Conservation (phyloP, 37 sponge, comb jelly and placozoan species). For the Geodia barretti region DNA sequence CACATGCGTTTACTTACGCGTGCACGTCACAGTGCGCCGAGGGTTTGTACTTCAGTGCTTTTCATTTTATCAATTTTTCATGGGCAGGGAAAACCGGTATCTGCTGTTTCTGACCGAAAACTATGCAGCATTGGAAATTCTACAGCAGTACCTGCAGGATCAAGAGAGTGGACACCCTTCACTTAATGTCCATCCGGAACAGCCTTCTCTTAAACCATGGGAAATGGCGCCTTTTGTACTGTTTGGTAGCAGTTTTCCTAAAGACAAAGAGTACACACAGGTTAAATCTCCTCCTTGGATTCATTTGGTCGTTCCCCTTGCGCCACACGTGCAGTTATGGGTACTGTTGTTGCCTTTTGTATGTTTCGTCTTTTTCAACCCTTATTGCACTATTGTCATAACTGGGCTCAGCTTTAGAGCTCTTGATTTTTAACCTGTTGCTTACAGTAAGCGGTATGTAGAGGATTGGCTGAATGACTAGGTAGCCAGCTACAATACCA, state of each 20-base stretch:
- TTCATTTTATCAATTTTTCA: background rate
- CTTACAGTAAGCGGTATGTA: no score
- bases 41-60: no score
- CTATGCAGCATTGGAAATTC: slow-evolving; percentile 74
- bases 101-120: slow-evolving; percentile 80
- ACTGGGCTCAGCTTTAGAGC: no score
- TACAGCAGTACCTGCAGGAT: slow-evolving; percentile 39
- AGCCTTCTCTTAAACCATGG: background rate
- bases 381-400: background rate
- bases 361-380: background rate
- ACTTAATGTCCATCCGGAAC: background rate
- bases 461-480: no score
- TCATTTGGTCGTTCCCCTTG: no score
- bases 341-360: no score
- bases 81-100: slow-evolving; percentile 68
- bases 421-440: no score
- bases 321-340: no score
- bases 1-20: background rate
- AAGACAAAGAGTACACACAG: slow-evolving; percentile 84
- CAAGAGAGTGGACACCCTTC: background rate
- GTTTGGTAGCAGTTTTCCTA: slow-evolving; percentile 85
- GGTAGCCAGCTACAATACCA: no score
- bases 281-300: no score
- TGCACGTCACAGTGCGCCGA: background rate
- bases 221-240: slow-evolving; percentile 47